Base-by-base conservation (phyloP, 2,797 vertebrate species). In the Pogoniulus pusillus region DNA sequence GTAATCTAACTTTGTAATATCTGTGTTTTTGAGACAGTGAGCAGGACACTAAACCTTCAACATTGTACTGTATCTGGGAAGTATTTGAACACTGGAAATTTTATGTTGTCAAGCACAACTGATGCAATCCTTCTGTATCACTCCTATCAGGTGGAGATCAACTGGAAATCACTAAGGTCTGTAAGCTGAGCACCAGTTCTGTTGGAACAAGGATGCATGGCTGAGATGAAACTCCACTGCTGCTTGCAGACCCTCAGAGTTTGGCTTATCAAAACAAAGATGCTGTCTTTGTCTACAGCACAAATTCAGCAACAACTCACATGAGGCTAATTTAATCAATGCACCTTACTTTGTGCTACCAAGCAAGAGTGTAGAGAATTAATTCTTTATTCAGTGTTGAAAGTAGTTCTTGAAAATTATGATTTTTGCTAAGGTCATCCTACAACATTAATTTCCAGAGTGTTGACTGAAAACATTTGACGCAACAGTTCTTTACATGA, bases 371-470 rank as follows among this genome's bases (percentile, higher is more conserved):
- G 88, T 29, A 93, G 73, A 96, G 88, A 77, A 96, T 93, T 96
- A 78, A 96, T 95, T 55, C 91, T 94, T 94, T 70, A 81, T 70
- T 90, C 85, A 91, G 37, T 70, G 74, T 79, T 92, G 72, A 95
- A 91, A 96, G 74, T 83, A 83, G 72, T 90, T 94, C 91, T 34
- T 97, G 83, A 95, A 93, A 94, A 72, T 59, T 30, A 26, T 63
- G 95, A 87, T 94, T 95, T 96, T 93, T 77, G 92, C 47, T 80
- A 74, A 90, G 92, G 70, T 86, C 82, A 82, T 87, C 43, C 73
- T 80, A 34, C 87, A 91, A 76, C 78, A 87, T 95, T 97, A 92
- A 96, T 95, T 95, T 89, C 90, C 62, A 89, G 51, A 90, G 54
- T 4, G 17, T 51, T 64, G 30, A 62, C 89, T 94, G 93, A 90